These are phyloP conservation scores for Rhinoraja longicauda DNA, from an alignment of 2,797 vertebrate species.

Conservation along the genomic window DNA sequence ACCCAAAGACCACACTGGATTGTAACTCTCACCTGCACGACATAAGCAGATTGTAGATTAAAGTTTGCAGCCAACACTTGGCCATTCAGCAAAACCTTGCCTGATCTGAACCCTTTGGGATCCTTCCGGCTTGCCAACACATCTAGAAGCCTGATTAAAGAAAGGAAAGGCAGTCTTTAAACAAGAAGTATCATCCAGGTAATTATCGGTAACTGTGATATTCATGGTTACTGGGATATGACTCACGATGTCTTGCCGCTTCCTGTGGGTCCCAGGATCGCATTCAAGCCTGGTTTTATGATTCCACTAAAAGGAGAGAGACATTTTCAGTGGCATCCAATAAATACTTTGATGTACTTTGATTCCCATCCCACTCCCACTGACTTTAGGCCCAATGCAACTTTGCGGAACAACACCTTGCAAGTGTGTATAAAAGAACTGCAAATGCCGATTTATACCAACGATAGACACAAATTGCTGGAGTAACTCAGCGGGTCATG, in stretches of 20 bases:
- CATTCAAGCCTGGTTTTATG: slow-evolving; percentile 68
- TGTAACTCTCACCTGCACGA: slow-evolving; percentile 59
- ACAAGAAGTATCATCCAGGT: neutral
- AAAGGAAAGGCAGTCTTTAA: neutral
- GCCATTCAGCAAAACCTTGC: slow-evolving; percentile 59
- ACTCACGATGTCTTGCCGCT: slow-evolving; percentile 74
- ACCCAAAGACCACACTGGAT: neutral
- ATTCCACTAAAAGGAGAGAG: slow-evolving; percentile 58
- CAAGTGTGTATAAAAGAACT: no score
- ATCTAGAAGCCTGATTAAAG: slow-evolving; percentile 58
- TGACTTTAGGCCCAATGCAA: no score
- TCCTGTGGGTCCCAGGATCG: slow-evolving; percentile 70
- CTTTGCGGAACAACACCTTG: no score
- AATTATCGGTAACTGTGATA: neutral
- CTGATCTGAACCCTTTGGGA: slow-evolving; percentile 58
- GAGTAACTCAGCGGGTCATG: no score
- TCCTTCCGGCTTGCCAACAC: slow-evolving; percentile 66
- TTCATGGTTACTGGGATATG: neutral
- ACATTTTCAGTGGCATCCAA: neutral
- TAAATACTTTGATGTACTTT: neutral
- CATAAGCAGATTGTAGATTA: slow-evolving; percentile 62
- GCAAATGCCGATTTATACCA: no score
- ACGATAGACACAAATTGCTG: no score
- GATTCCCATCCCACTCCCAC: neutral
- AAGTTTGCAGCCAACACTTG: slow-evolving; percentile 56